phyloP scores from a whole-genome alignment of 1,140 invertebrate genomes.

The Glossosoma conforme region DNA sequence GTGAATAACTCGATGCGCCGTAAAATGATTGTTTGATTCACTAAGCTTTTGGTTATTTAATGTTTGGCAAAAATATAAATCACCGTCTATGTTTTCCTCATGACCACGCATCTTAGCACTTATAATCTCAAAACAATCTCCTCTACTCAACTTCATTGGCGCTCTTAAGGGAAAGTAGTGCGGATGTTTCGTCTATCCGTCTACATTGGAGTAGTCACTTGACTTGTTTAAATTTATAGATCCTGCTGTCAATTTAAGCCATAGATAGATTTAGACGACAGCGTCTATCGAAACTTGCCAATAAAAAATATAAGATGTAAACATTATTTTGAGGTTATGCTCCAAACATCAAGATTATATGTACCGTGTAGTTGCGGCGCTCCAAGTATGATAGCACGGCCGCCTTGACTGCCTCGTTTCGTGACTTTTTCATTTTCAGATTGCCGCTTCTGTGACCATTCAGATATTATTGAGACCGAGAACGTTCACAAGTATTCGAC shows the following conservation, averaged over 20 bases:
- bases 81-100: no score
- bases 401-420: conserved; percentile 48
- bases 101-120: no score
- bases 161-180: no score
- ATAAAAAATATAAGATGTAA: conserved; percentile 8
- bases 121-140: no score
- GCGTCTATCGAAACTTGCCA: conserved; percentile 3
- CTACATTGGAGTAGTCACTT: no score
- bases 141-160: no score
- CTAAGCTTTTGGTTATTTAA: no score
- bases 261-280: conserved; percentile 2
- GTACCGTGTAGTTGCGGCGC: conserved; percentile 47
- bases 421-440: conserved; percentile 34
- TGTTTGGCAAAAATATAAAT: no score
- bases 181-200: no score
- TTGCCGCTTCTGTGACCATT: conserved; percentile 6
- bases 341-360: conserved; percentile 22
- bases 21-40: no score
- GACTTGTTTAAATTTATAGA: no score
- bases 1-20: no score
- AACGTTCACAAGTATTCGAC: conserved; percentile 7
- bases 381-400: conserved; percentile 50
- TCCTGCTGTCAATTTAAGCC: background rate
- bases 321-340: conserved; percentile 22
- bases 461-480: conserved; percentile 10